Conservation (phyloP, 2,113 vertebrate genomes). For the Galeopterus variegatus region DNA sequence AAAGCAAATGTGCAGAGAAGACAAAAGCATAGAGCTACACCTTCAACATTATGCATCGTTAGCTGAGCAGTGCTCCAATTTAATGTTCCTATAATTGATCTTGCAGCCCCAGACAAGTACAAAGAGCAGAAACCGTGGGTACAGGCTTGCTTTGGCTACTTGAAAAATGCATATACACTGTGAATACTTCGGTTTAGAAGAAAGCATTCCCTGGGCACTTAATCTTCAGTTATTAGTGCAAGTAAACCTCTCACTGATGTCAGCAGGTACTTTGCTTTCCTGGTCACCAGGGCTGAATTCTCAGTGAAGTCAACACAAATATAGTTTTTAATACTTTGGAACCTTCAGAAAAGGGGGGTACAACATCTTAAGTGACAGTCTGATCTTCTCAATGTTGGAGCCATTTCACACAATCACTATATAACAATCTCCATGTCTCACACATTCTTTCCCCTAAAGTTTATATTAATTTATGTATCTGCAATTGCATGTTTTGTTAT, state of each 20-base stretch:
- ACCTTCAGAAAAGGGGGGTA: neutral
- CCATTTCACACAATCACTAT: neutral
- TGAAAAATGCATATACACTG: neutral
- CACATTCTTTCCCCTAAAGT: neutral
- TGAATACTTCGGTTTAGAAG: conserved; percentile 21
- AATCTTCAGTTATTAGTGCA: neutral
- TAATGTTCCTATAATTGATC: conserved; percentile 61
- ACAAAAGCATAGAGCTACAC: conserved; percentile 20
- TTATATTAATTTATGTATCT: neutral
- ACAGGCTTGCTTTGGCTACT: neutral
- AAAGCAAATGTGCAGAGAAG: conserved; percentile 63
- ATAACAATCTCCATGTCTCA: neutral
- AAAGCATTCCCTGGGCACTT: neutral
- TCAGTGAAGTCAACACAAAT: neutral
- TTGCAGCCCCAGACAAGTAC: neutral
- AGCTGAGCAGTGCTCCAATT: conserved; percentile 14
- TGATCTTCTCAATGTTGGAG: neutral
- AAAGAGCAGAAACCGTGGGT: neutral
- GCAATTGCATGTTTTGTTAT: neutral
- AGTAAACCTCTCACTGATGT: neutral
- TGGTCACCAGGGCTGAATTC: neutral
- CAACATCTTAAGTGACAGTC: neutral
- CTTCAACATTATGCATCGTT: conserved; percentile 51
- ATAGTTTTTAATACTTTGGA: neutral
- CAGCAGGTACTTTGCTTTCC: neutral